phyloP scores from a whole-genome alignment of 2,797 vertebrate genomes.

The Danio choprae region DNA sequence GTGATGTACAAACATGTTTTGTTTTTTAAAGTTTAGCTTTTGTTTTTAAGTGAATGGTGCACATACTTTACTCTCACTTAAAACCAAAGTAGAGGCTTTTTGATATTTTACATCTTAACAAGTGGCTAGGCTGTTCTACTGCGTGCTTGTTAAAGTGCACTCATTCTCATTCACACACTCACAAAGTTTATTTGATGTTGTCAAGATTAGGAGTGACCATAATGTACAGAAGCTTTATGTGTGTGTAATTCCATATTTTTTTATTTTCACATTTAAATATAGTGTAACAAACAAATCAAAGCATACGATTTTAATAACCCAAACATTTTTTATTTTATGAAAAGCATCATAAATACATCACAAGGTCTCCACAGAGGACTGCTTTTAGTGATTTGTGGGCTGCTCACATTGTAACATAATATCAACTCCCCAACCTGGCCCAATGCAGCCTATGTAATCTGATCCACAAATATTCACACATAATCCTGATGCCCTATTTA shows the following conservation, averaged over 20 bases:
- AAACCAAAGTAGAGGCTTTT: not conserved
- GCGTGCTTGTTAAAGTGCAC: not conserved
- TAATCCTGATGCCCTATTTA: constrained; percentile 60
- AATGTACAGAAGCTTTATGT: not conserved
- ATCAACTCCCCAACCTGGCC: constrained; percentile 43
- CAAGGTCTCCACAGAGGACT: constrained; percentile 32
- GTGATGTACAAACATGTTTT: not conserved
- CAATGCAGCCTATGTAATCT: constrained; percentile 44
- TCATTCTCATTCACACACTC: not conserved
- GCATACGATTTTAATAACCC: not conserved
- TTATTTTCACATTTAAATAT: constrained; percentile 9
- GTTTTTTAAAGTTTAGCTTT: not conserved
- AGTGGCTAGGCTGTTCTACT: not conserved
- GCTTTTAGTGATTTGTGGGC: constrained; percentile 43
- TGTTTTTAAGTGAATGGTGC: not conserved
- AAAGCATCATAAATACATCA: constrained; percentile 20
- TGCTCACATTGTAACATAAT: constrained; percentile 49
- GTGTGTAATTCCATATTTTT: not conserved
- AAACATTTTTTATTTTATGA: not conserved
- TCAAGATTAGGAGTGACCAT: not conserved
- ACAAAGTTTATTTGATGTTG: not conserved
- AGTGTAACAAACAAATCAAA: not conserved
- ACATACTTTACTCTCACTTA: not conserved
- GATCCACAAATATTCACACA: constrained; percentile 59
- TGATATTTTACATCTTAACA: not conserved